Percentiles rank a stretch among this genome's conserved stretches.
Conservation (phyloP, 2,888 invertebrate species). For the Teleiodes luculella region DNA sequence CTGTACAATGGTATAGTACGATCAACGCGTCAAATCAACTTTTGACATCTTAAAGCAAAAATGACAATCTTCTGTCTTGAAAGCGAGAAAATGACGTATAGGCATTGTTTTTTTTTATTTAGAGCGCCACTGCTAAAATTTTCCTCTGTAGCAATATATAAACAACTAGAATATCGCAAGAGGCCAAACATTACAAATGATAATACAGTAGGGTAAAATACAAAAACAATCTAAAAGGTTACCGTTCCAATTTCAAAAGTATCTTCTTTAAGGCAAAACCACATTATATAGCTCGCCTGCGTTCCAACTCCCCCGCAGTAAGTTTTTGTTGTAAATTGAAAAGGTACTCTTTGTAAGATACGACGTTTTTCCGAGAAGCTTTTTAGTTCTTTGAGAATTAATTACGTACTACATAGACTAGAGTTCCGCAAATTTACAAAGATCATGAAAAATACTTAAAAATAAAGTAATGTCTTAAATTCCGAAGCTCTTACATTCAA, state of each 20-base stretch:
- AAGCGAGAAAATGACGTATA: no score
- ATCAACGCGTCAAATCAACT: no score
- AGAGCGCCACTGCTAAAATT: no score
- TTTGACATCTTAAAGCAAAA: no score
- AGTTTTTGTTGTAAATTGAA: constrained; percentile 8
- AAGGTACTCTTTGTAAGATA: constrained; percentile 1
- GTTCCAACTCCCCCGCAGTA: background rate
- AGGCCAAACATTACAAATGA: no score
- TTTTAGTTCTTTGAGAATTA: constrained; percentile 1
- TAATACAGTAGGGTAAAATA: background rate
- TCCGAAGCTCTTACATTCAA: no score
- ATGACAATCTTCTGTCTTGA: no score
- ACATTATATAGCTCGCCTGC: constrained; percentile 11
- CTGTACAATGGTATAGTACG: no score
- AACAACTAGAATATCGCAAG: no score
- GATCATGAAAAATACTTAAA: background rate
- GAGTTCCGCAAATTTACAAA: background rate
- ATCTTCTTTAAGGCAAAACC: background rate
- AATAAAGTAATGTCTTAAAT: no score
- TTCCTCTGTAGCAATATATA: no score
- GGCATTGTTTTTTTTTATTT: no score
- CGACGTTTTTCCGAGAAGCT: constrained; percentile 1
- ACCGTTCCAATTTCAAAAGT: constrained; percentile 1
- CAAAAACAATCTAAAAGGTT: background rate
- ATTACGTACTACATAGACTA: constrained; percentile 15